These are phyloP conservation scores for Drosophila limbata DNA, from an alignment of 2,888 invertebrate genomes.

Conservation along the genomic window DNA sequence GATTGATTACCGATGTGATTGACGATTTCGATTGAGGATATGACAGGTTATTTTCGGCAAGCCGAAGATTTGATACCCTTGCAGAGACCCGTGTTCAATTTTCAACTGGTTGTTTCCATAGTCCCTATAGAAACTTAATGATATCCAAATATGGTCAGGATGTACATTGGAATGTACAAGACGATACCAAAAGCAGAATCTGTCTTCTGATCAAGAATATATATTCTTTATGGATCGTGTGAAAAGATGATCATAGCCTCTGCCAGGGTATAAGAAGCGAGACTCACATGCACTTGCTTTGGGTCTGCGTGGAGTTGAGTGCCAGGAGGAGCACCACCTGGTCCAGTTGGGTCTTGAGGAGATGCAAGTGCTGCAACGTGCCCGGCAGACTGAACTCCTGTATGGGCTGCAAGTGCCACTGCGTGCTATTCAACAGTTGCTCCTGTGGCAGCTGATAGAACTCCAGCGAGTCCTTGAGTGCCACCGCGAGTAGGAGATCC, in stretches of 20 bases:
- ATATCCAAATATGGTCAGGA: no score
- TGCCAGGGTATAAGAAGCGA: no score
- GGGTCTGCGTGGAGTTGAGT: constrained; percentile 66
- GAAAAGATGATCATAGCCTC: no score
- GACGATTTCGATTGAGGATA: background rate
- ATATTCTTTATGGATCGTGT: no score
- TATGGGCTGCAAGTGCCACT: constrained; percentile 70
- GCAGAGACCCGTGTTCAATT: no score
- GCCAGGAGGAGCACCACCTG: constrained; percentile 72
- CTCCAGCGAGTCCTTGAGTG: constrained; percentile 74
- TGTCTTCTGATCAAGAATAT: no score
- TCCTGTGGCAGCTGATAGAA: constrained; percentile 77
- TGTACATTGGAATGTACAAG: no score
- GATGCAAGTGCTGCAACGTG: constrained; percentile 64
- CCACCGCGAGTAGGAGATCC: constrained; percentile 74
- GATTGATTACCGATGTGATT: background rate
- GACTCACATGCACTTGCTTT: constrained; percentile 65
- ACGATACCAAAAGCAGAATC: no score
- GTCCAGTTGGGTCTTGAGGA: constrained; percentile 63
- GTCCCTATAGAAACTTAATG: no score
- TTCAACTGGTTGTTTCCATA: no score
- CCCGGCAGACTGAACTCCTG: constrained; percentile 78
- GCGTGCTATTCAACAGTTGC: constrained; percentile 48
- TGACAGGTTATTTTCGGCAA: no score
- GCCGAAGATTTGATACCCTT: no score